Conservation (phyloP, 1,140 invertebrate genomes). For the Xylocopa sonorina region DNA sequence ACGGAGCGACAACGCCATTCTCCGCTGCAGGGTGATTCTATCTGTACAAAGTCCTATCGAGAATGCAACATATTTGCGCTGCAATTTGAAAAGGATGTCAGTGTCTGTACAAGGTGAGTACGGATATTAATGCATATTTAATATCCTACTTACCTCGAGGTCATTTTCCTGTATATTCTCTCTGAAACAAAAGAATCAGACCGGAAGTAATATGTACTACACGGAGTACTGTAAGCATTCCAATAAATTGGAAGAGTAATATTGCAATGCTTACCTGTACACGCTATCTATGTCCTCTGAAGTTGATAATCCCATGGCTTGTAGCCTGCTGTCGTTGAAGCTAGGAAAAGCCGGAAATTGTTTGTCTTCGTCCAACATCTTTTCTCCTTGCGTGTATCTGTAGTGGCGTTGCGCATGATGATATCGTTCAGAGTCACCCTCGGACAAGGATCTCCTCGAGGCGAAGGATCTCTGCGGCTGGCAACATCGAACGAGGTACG, state of each 20-base stretch:
- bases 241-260: neutral
- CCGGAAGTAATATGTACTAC: neutral
- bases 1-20: slow-evolving; percentile 71
- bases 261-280: slow-evolving; percentile 55
- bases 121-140: neutral
- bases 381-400: slow-evolving; percentile 10
- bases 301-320: slow-evolving; percentile 70
- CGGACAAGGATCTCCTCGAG: slow-evolving; percentile 70
- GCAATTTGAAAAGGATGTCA: slow-evolving; percentile 41
- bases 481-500: slow-evolving; percentile 9
- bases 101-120: neutral
- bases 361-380: slow-evolving; percentile 39
- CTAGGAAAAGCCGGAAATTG: slow-evolving; percentile 71
- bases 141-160: slow-evolving; percentile 69
- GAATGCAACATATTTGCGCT: slow-evolving; percentile 77
- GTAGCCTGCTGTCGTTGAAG: slow-evolving; percentile 67
- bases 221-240: neutral
- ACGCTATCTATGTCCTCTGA: slow-evolving; percentile 61
- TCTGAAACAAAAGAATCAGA: slow-evolving; percentile 61
- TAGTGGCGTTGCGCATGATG: slow-evolving; percentile 23
- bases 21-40: slow-evolving; percentile 73
- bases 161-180: slow-evolving; percentile 70
- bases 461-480: slow-evolving; percentile 57
- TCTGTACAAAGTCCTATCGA: slow-evolving; percentile 76
- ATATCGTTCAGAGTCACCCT: slow-evolving; percentile 61